Conservation (phyloP, 1,140 invertebrate genomes). For the Colletes gigas region DNA sequence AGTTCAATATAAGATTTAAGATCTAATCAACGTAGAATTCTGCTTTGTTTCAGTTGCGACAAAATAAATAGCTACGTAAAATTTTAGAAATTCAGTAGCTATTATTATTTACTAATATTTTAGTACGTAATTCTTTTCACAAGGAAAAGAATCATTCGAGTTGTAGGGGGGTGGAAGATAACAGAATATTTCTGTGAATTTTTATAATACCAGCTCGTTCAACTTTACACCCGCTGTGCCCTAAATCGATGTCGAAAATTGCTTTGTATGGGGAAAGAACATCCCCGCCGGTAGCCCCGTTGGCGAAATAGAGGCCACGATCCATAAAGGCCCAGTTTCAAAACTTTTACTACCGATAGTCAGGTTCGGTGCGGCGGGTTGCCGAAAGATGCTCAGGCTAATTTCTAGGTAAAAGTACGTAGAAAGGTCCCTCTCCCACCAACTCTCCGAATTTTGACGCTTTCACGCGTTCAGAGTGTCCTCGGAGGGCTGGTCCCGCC, state of each 20-base stretch:
- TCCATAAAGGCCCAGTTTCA: conserved; percentile 54
- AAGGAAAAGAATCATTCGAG: too few relatives aligned
- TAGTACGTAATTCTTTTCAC: too few relatives aligned
- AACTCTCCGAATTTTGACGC: background rate
- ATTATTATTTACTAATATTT: too few relatives aligned
- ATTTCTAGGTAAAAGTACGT: background rate
- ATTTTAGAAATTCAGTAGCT: too few relatives aligned
- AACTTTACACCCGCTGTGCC: background rate
- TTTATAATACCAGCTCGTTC: too few relatives aligned
- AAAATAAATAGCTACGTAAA: too few relatives aligned
- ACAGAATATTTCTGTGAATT: too few relatives aligned
- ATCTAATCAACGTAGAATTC: too few relatives aligned
- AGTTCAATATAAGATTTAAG: too few relatives aligned
- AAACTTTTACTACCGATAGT: conserved; percentile 56
- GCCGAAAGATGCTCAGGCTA: background rate
- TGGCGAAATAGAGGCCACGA: conserved; percentile 33
- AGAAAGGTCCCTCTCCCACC: background rate
- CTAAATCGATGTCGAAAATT: background rate
- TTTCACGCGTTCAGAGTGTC: conserved; percentile 21
- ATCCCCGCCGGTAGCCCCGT: conserved; percentile 27
- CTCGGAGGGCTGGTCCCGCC: background rate
- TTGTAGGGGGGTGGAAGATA: too few relatives aligned
- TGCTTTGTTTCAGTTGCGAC: too few relatives aligned
- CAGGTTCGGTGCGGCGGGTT: background rate
- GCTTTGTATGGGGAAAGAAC: background rate